Conservation (phyloP, 1,140 invertebrate species). For the Lamellibrachia luymesi region DNA sequence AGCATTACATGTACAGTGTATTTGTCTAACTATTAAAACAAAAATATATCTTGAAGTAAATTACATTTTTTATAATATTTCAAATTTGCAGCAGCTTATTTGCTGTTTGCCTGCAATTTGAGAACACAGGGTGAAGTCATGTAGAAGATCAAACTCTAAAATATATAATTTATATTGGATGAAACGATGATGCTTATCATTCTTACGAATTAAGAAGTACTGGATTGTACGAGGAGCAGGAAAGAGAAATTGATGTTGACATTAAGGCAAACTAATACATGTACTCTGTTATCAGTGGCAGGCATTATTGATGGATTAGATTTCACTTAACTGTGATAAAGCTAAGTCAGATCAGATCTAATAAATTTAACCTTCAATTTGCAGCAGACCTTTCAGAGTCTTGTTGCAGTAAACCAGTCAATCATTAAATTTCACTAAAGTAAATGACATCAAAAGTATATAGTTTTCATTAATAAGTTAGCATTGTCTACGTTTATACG, state of each 20-base stretch:
- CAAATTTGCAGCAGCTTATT: neutral
- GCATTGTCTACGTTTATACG: neutral
- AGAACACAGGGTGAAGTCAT: neutral
- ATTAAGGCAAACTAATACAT: neutral
- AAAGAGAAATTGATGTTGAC: neutral
- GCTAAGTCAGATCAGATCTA: neutral
- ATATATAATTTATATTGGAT: neutral
- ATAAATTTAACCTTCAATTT: neutral
- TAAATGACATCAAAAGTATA: neutral
- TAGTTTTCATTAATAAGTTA: neutral
- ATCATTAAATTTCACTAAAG: neutral
- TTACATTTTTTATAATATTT: no score
- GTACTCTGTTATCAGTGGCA: neutral
- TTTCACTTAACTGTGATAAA: slow-evolving; percentile 5
- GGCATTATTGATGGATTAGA: neutral
- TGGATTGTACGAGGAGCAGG: neutral
- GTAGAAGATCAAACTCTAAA: neutral
- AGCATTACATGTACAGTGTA: neutral
- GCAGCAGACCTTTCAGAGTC: neutral
- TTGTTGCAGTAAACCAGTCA: neutral
- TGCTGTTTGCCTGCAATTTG: neutral
- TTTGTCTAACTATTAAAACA: neutral
- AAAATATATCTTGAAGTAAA: neutral
- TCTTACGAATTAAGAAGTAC: neutral
- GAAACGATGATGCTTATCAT: neutral